Conservation (phyloP, 2,888 invertebrate genomes). For the Scotopteryx bipunctaria region DNA sequence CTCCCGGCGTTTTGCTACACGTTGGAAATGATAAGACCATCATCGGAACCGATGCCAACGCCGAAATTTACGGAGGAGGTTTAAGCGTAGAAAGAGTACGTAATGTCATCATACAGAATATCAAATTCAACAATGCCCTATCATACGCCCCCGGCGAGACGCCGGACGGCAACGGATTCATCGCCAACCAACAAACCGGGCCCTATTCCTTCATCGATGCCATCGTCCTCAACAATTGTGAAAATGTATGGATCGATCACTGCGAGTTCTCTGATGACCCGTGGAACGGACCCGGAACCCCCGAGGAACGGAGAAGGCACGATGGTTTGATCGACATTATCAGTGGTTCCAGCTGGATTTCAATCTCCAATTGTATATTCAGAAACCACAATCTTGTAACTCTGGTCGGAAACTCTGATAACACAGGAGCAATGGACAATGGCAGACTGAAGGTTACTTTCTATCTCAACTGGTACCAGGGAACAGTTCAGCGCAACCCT, state of each 20-base stretch:
- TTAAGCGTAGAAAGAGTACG: not conserved
- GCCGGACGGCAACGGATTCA: no score
- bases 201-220: conserved; percentile 13
- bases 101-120: conserved; percentile 19
- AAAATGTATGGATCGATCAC: conserved; percentile 25
- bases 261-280: conserved; percentile 32
- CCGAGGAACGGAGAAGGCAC: conserved; percentile 22
- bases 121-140: conserved; percentile 19
- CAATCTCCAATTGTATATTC: conserved; percentile 30
- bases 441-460: conserved; percentile 27
- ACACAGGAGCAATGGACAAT: conserved; percentile 11
- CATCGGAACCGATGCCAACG: conserved; percentile 14
- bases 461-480: conserved; percentile 30
- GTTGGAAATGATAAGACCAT: conserved; percentile 18
- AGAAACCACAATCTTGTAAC: conserved; percentile 28
- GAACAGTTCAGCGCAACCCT: conserved; percentile 25
- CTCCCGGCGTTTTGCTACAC: conserved; percentile 20
- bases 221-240: conserved; percentile 12
- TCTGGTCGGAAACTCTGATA: conserved; percentile 24
- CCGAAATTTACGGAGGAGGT: conserved; percentile 23
- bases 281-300: conserved; percentile 17
- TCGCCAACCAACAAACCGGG: not conserved
- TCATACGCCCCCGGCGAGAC: conserved; percentile 21
- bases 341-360: conserved; percentile 22
- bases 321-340: conserved; percentile 29